Evolutionary conservation across 2,113 vertebrate species (phyloP), one percentile per base, ranked within the genome.

Genomic region (Pyxicephalus adspersus): DNA sequence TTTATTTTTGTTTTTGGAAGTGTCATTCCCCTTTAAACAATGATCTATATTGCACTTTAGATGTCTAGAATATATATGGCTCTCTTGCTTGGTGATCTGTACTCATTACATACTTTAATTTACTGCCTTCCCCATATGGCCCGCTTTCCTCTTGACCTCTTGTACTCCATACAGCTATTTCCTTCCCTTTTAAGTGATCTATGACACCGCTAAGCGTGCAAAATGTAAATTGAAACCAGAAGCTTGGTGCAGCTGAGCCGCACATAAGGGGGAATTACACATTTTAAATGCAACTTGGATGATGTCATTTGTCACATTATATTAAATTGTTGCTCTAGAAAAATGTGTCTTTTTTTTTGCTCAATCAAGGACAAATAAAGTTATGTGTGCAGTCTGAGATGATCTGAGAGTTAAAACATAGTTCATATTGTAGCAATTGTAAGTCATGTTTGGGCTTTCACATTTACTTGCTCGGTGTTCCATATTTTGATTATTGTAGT

Each of bases 161-260:
- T 61, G 54, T 77, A 52, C 64, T 64, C 60, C 20, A 64, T 50
- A 64, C 58, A 65, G 64, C 61, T 19, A 77, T 77, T 77, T 65
- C 75, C 60, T 77, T 64, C 50, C 31, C 75, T 77, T 77, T 77
- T 29, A 64, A 77, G 60, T 77, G 60, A 77, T 77, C 11, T 64
- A 64, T 64, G 45, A 65, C 11, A 65, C 45, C 51, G 61, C 64
- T 64, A 77, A 52, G 75, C 61, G 23, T 54, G 50, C 45, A 77
- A 77, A 77, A 54, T 29, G 23, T 29, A 64, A 77, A 77, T 77
- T 61, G 28, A 8, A 77, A 52, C 75, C 75, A 77, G 50, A 65
- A n/a, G 71, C 28, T 54, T 34, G 71, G 38, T 29, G 71, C 71
- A 73, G 71, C 28, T n/a, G 26, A 57, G 54, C 54, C 1, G 20